These are phyloP conservation scores for Pituophis catenifer DNA, from an alignment of 2,113 vertebrate genomes.

Conservation along the genomic window DNA sequence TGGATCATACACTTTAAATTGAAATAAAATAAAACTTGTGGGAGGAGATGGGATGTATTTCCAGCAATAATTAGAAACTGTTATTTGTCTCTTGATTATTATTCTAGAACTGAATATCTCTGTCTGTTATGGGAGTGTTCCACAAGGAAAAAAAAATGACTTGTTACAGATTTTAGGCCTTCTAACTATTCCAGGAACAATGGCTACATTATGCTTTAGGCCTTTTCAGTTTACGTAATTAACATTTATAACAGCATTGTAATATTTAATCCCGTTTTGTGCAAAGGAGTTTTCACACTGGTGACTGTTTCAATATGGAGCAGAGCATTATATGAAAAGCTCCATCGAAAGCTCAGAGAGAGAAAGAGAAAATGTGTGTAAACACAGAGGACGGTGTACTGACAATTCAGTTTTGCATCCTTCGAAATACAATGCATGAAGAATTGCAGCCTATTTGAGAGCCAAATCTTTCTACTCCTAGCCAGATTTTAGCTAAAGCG, in stretches of 20 bases:
- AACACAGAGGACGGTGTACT: slow-evolving; percentile 50
- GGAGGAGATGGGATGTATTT: background rate
- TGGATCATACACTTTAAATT: background rate
- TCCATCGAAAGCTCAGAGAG: background rate
- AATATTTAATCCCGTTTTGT: slow-evolving; percentile 6
- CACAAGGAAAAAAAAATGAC: background rate
- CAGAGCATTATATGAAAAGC: slow-evolving; percentile 27
- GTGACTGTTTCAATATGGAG: background rate
- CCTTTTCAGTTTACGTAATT: slow-evolving; percentile 12
- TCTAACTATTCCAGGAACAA: background rate
- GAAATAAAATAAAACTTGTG: background rate
- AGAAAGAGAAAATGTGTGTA: background rate
- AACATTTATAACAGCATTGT: slow-evolving; percentile 19
- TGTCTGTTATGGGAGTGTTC: background rate
- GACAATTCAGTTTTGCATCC: slow-evolving; percentile 59
- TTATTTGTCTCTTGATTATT: background rate
- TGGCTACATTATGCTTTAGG: slow-evolving; percentile 9
- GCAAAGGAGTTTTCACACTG: background rate
- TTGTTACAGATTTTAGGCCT: slow-evolving; percentile 28
- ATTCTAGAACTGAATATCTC: background rate
- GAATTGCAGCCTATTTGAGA: slow-evolving; percentile 60
- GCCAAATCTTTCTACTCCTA: slow-evolving; percentile 59
- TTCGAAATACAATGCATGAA: slow-evolving; percentile 54
- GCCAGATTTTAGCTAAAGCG: slow-evolving; percentile 62
- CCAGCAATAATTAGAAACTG: background rate